Percentiles rank a stretch among this genome's conserved stretches.
Conservation (phyloP, 2,888 invertebrate genomes). For the Chelonus formosanus region DNA sequence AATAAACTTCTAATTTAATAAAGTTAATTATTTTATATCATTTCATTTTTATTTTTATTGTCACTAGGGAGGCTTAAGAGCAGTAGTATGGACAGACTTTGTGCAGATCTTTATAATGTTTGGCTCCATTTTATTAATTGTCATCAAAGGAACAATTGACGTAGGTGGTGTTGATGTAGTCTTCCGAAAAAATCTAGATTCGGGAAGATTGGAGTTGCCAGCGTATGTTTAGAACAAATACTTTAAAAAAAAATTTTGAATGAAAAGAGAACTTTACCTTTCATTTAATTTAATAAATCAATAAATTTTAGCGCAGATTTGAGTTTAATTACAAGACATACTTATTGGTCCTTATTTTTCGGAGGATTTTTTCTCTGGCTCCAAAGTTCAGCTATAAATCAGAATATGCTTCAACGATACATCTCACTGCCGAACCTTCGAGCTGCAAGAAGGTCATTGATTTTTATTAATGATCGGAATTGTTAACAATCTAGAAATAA, state of each 20-base stretch:
- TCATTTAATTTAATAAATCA: too few species aligned
- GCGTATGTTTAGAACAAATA: conserved; percentile 66
- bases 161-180: conserved; percentile 76
- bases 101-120: conserved; percentile 81
- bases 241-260: too few species aligned
- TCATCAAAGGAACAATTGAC: conserved; percentile 78
- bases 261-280: too few species aligned
- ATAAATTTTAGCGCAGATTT: conserved; percentile 73
- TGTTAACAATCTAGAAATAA: not conserved
- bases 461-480: not conserved
- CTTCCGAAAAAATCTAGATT: conserved; percentile 73
- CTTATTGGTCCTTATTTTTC: conserved; percentile 78
- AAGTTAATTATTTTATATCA: conserved; percentile 1
- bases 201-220: conserved; percentile 76
- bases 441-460: conserved; percentile 72
- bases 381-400: conserved; percentile 80
- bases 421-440: conserved; percentile 76
- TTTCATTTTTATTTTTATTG: conserved; percentile 25
- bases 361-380: conserved; percentile 82
- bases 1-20: not conserved
- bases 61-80: conserved; percentile 78
- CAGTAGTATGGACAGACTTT: conserved; percentile 85
- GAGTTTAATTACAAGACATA: conserved; percentile 80
- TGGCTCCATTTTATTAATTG: conserved; percentile 76
- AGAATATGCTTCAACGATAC: conserved; percentile 86